A percentile compares a stretch with the other conserved stretches of the same genome.
Conservation (phyloP, 2,113 vertebrate genomes). For the Alethe diademata region DNA sequence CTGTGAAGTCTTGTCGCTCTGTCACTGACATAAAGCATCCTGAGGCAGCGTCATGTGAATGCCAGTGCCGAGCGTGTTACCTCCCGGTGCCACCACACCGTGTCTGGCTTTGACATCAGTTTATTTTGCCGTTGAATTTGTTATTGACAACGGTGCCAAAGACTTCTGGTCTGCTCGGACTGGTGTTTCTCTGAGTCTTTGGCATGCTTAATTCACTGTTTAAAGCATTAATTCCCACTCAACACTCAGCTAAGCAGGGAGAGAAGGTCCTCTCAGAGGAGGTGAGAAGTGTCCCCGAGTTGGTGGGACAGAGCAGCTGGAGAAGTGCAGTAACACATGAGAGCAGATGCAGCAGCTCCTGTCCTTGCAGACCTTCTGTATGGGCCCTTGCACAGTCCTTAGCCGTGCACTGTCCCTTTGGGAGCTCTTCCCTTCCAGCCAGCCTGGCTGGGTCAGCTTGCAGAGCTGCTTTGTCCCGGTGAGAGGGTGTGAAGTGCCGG, state of each 20-base stretch:
- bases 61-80: background rate
- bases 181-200: background rate
- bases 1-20: background rate
- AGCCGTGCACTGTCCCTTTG: accelerated
- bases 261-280: background rate
- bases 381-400: background rate
- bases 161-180: background rate
- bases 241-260: background rate
- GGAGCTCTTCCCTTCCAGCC: background rate
- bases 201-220: background rate
- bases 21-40: background rate
- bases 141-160: background rate
- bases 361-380: background rate
- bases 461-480: background rate
- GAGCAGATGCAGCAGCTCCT: background rate
- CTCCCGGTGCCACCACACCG: background rate
- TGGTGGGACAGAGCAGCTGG: background rate
- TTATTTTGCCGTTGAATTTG: background rate
- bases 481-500: background rate
- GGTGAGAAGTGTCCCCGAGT: background rate
- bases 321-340: background rate
- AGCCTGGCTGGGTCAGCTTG: background rate
- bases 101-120: background rate
- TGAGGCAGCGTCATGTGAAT: background rate
- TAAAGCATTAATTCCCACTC: background rate